Percentiles rank a stretch among this genome's conserved stretches.
phyloP scores from a whole-genome alignment of 1,140 invertebrate species.

The Brachionus asplanchnoidis region DNA sequence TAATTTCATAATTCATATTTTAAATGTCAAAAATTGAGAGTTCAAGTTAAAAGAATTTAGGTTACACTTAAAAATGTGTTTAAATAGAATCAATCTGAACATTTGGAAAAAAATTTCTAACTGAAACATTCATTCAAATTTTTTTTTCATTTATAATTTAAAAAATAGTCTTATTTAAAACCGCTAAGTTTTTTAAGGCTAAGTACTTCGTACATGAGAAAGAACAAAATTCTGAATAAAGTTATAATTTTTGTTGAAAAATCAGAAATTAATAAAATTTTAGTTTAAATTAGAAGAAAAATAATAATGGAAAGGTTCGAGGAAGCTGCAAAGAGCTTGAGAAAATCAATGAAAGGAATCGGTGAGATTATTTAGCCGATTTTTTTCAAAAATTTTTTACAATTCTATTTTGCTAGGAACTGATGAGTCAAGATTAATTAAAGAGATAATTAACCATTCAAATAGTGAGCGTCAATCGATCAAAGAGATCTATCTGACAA shows the following conservation, averaged over 20 bases:
- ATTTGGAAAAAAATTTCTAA: too few species aligned
- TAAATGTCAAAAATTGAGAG: neutral
- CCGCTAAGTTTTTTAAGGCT: neutral
- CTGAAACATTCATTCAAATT: too few species aligned
- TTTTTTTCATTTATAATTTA: too few species aligned
- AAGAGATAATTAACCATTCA: neutral
- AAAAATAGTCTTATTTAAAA: too few species aligned
- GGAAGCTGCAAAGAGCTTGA: neutral
- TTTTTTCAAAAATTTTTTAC: neutral
- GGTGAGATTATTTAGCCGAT: neutral
- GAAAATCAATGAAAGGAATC: neutral
- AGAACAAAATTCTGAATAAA: too few species aligned
- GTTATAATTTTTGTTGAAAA: neutral
- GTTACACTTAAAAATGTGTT: neutral
- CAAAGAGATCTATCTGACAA: neutral
- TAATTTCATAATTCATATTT: neutral
- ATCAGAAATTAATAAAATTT: neutral
- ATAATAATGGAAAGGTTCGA: neutral
- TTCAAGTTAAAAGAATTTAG: neutral
- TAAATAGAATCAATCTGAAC: too few species aligned
- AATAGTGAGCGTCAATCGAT: slow-evolving; percentile 36
- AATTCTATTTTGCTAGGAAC: slow-evolving; percentile 40
- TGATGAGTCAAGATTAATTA: slow-evolving; percentile 13
- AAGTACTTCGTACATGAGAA: neutral
- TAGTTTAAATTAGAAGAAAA: neutral